These are phyloP conservation scores for Myotis pilosus DNA, from an alignment of 2,797 vertebrate species.

Conservation along the genomic window DNA sequence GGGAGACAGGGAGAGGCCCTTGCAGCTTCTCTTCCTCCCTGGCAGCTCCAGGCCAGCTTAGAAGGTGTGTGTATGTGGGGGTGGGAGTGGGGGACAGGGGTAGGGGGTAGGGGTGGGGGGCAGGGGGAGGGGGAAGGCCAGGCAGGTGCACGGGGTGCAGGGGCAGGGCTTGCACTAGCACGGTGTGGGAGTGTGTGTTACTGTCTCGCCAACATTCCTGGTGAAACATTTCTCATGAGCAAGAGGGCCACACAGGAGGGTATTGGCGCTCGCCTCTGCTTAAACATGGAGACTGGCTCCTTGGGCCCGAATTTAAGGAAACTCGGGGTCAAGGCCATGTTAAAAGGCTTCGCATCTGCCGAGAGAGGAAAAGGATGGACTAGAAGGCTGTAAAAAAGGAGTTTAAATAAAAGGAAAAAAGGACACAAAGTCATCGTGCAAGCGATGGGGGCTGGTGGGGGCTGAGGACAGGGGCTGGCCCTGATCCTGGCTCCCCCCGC, in stretches of 20 bases:
- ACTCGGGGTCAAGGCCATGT: background rate
- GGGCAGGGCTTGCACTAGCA: background rate
- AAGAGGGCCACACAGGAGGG: background rate
- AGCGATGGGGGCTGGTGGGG: too few species aligned
- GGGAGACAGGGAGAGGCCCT: background rate
- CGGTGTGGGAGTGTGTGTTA: fast-evolving
- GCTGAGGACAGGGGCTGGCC: too few species aligned
- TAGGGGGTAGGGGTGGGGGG: too few species aligned
- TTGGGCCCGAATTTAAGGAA: background rate
- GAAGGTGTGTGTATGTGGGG: background rate
- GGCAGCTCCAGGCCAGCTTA: background rate
- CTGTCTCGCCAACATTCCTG: background rate
- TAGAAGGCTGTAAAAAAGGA: slow-evolving; percentile 45
- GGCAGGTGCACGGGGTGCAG: background rate
- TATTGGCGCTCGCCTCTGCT: too few species aligned
- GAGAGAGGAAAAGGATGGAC: background rate
- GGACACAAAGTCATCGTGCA: background rate
- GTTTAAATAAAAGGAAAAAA: slow-evolving; percentile 56
- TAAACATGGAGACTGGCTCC: background rate
- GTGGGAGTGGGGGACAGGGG: too few species aligned
- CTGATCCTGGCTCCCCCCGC: background rate
- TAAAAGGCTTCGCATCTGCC: background rate
- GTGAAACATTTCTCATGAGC: background rate
- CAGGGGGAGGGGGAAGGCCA: background rate
- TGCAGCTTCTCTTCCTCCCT: background rate